phyloP scores from a whole-genome alignment of 2,888 invertebrate species.

The Leucophora obtusa region DNA sequence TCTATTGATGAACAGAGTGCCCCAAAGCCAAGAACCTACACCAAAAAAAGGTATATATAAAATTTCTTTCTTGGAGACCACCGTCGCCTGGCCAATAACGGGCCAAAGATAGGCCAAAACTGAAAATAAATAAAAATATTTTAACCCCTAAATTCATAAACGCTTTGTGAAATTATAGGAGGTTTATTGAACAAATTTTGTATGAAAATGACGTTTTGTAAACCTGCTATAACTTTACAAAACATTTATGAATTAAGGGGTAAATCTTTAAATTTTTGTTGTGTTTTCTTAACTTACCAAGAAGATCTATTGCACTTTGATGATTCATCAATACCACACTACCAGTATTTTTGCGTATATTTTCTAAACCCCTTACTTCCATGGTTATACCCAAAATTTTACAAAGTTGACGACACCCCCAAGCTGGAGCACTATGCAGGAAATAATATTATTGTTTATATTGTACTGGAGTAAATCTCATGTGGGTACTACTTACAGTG shows the following conservation, averaged over 20 bases:
- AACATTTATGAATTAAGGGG: too few species aligned
- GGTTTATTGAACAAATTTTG: too few species aligned
- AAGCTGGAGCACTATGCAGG: slow-evolving; percentile 83
- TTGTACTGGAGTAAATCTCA: not conserved
- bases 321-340: slow-evolving; percentile 92
- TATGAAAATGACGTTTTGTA: too few species aligned
- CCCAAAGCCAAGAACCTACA: slow-evolving; percentile 91
- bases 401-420: slow-evolving; percentile 80
- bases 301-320: slow-evolving; percentile 91
- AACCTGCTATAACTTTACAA: too few species aligned
- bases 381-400: slow-evolving; percentile 83
- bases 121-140: slow-evolving; percentile 71
- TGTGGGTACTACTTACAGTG: slow-evolving; percentile 83
- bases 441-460: too few species aligned
- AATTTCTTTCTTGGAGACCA: slow-evolving; percentile 90
- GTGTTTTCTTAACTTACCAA: slow-evolving; percentile 81
- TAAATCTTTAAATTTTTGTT: too few species aligned
- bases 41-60: slow-evolving; percentile 92
- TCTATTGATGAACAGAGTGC: slow-evolving; percentile 92
- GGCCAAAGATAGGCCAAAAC: slow-evolving; percentile 91
- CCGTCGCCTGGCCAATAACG: slow-evolving; percentile 87
- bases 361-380: slow-evolving; percentile 86
- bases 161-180: too few species aligned
- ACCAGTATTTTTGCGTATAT: slow-evolving; percentile 86
- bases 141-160: too few species aligned